A percentile compares a stretch with the other conserved stretches of the same genome.
phyloP scores from a whole-genome alignment of 2,797 vertebrate species.

The Brachyrhaphis roseni region DNA sequence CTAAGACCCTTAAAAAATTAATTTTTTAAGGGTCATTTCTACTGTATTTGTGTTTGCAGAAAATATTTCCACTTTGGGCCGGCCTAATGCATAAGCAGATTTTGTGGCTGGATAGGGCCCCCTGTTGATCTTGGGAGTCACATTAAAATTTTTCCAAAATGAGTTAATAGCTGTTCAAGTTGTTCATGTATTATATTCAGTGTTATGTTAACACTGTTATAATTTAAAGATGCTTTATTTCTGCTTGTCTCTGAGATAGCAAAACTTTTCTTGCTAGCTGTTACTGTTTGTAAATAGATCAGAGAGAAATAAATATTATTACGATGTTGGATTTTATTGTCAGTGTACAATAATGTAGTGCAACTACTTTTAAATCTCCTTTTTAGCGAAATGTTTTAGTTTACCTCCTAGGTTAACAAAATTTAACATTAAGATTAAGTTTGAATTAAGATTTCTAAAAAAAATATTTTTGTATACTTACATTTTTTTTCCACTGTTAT shows the following conservation, averaged over 20 bases:
- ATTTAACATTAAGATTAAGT: neutral
- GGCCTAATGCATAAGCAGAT: neutral
- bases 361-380: neutral
- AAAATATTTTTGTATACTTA: neutral
- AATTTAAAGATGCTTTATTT: neutral
- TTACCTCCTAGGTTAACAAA: neutral
- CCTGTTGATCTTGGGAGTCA: neutral
- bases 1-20: neutral
- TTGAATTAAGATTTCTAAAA: neutral
- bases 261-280: neutral
- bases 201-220: neutral
- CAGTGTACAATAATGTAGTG: neutral
- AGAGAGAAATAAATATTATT: neutral
- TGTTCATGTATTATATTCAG: neutral
- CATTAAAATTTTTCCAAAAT: neutral
- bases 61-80: neutral
- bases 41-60: neutral
- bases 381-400: neutral
- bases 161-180: neutral
- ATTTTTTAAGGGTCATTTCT: slow-evolving; percentile 4
- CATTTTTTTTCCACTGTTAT: too few species aligned
- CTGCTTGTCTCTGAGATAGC: neutral
- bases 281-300: neutral
- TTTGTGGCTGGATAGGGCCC: neutral
- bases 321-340: neutral